These are phyloP conservation scores for Hydractinia symbiolongicarpus DNA, from an alignment of 30 jellyfish, hydroid and myxozoan species.

Conservation along the genomic window DNA sequence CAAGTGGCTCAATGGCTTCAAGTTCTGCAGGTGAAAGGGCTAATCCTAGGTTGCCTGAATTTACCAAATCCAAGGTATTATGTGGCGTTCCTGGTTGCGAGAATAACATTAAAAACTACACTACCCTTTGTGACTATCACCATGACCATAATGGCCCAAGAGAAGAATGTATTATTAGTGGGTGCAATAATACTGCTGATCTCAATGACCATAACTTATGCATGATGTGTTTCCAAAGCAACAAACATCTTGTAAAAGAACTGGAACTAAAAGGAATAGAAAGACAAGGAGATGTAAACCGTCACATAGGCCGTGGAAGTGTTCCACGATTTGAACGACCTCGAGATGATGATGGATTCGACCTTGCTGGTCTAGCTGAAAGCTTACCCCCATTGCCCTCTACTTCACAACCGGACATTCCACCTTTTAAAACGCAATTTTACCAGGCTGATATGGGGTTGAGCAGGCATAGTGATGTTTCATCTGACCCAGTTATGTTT, in stretches of 20 bases:
- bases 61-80: background rate
- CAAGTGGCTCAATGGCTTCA: no score
- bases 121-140: background rate
- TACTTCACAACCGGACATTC: background rate
- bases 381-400: conserved; percentile 1
- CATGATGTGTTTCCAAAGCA: background rate
- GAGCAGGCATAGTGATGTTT: background rate
- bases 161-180: background rate
- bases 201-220: conserved; percentile 3
- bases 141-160: background rate
- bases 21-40: no score
- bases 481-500: background rate
- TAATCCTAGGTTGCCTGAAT: background rate
- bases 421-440: no score
- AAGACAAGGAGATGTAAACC: background rate
- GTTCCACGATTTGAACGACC: background rate
- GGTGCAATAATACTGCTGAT: background rate
- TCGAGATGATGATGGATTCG: background rate
- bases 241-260: background rate
- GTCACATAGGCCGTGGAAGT: background rate
- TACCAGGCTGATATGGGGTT: no score
- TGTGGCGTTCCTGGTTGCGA: conserved; percentile 1
- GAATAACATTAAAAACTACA: background rate
- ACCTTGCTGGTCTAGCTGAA: background rate
- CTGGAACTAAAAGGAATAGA: background rate